A percentile compares a stretch with the other conserved stretches of the same genome.
Conservation (phyloP, 2,113 vertebrate species). For the Athene noctua region DNA sequence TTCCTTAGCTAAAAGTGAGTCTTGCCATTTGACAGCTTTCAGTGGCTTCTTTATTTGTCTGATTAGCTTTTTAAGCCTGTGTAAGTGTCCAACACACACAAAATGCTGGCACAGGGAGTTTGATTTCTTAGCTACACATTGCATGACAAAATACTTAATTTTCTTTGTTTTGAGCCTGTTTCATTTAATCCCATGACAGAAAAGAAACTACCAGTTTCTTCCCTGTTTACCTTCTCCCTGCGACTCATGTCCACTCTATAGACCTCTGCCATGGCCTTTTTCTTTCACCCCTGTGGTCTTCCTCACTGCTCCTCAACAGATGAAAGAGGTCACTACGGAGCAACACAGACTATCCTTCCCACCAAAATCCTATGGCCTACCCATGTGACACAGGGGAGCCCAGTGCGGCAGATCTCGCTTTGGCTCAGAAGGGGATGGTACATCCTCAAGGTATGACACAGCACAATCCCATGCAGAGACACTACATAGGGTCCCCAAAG, state of each 20-base stretch:
- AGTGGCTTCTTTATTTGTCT: neutral
- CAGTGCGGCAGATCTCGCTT: neutral
- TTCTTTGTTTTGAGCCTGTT: neutral
- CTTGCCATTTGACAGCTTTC: neutral
- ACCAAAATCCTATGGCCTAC: neutral
- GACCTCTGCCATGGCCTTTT: neutral
- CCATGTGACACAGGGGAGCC: neutral
- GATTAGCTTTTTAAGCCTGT: neutral
- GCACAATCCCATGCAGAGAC: neutral
- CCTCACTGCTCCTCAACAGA: neutral
- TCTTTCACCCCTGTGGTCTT: neutral
- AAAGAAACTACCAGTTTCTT: neutral
- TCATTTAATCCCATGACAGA: neutral
- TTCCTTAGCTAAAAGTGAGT: neutral
- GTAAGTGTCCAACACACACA: neutral
- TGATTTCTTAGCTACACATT: neutral
- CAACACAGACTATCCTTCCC: neutral
- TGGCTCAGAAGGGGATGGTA: neutral
- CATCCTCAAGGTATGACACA: neutral
- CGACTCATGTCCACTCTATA: neutral
- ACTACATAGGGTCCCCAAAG: neutral
- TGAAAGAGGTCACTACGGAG: neutral
- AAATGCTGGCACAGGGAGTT: neutral
- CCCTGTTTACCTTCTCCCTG: neutral
- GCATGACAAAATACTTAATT: neutral